Conservation (phyloP, 2,888 invertebrate genomes). For the Tryphoninae sp. region DNA sequence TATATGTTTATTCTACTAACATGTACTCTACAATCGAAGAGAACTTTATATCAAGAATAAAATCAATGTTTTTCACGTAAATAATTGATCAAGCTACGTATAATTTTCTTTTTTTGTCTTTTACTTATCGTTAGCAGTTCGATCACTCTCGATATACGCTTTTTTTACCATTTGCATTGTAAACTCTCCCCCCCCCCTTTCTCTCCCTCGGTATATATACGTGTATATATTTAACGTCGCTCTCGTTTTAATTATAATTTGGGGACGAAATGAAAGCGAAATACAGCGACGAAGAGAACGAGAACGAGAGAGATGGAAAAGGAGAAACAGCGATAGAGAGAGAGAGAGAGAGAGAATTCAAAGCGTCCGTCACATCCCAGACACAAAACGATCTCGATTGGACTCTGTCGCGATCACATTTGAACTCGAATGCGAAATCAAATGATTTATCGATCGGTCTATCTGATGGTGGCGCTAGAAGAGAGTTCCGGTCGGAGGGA, state of each 20-base stretch:
- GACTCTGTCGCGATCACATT: conserved; percentile 63
- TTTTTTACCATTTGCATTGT: not conserved
- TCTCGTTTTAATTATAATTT: conserved; percentile 7
- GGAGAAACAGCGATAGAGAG: conserved; percentile 20
- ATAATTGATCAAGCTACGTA: no score
- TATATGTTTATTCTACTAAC: no score
- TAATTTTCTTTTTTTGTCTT: not conserved
- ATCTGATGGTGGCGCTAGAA: not conserved
- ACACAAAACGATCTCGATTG: conserved; percentile 61
- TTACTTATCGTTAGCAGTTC: not conserved
- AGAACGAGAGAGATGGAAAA: not conserved
- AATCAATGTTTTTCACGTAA: no score
- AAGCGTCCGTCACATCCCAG: conserved; percentile 26
- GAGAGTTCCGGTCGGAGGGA: not conserved
- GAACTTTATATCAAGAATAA: no score
- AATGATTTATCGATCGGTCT: conserved; percentile 63
- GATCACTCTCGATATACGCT: not conserved
- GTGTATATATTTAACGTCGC: not conserved
- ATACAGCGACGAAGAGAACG: conserved; percentile 33
- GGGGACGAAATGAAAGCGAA: not conserved
- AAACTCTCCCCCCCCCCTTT: not conserved
- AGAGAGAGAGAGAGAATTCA: conserved; percentile 23
- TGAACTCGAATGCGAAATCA: conserved; percentile 61
- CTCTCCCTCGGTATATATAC: not conserved
- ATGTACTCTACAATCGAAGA: no score